Evolutionary conservation across 2,888 invertebrate genomes (phyloP).

Genomic region (Pseudococcus jackbeardsleyi): DNA sequence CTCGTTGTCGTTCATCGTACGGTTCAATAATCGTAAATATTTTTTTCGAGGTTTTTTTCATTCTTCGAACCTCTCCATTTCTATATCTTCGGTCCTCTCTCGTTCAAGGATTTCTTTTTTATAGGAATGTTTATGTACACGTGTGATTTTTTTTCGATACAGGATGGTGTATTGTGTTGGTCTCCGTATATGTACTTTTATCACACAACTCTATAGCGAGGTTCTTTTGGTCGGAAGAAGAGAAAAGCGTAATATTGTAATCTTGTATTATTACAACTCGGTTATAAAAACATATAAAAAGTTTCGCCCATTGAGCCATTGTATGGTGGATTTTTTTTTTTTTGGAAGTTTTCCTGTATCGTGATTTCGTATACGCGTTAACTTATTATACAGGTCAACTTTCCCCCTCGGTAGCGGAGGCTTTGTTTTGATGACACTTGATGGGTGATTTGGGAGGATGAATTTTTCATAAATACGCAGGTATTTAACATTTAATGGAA

Average conservation of each 20-base stretch:
- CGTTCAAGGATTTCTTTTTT: constrained; percentile 2
- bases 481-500: not conserved
- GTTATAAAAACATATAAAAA: constrained; percentile 20
- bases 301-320: not conserved
- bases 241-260: constrained; percentile 19
- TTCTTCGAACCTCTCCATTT: not conserved
- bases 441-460: not conserved
- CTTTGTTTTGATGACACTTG: not conserved
- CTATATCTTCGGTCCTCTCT: constrained; percentile 1
- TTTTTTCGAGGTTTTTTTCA: not conserved
- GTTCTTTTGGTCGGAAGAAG: not conserved
- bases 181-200: not conserved
- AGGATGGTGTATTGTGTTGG: not conserved
- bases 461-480: constrained; percentile 2
- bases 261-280: not conserved
- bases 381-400: not conserved
- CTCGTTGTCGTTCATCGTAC: not conserved
- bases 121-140: not conserved
- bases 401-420: not conserved
- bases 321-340: not conserved
- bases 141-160: constrained; percentile 12
- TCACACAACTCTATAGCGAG: not conserved
- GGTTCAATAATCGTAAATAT: not conserved
- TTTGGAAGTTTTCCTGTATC: not conserved
- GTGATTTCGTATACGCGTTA: not conserved